A percentile compares a stretch with the other conserved stretches of the same genome.
These are phyloP conservation scores for Eupithecia subumbrata DNA, from an alignment of 2,888 invertebrate species.

Conservation along the genomic window DNA sequence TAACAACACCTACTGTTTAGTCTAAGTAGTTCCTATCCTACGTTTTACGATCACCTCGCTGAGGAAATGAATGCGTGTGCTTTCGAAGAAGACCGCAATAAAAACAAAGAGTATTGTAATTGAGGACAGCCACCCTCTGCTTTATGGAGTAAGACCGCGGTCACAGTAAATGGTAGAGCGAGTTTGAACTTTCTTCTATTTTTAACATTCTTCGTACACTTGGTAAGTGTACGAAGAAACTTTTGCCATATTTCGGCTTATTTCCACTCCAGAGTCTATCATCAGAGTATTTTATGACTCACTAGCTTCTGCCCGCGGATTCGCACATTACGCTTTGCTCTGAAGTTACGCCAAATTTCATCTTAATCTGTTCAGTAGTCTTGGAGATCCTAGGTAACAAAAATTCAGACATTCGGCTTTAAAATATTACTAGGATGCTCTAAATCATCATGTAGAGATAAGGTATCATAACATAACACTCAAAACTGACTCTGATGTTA, in stretches of 20 bases:
- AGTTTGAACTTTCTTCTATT: not conserved
- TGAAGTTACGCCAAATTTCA: too few relatives aligned
- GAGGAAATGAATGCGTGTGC: slow-evolving; percentile 33
- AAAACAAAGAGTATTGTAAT: slow-evolving; percentile 73
- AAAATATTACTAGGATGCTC: too few relatives aligned
- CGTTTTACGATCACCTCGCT: slow-evolving; percentile 37
- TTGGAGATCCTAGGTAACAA: too few relatives aligned
- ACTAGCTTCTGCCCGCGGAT: too few relatives aligned
- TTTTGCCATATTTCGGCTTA: not conserved
- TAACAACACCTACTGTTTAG: not conserved
- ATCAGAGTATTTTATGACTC: too few relatives aligned
- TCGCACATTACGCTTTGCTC: too few relatives aligned
- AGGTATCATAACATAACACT: too few relatives aligned
- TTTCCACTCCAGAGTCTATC: not conserved
- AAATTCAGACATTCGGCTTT: too few relatives aligned
- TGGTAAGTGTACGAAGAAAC: not conserved
- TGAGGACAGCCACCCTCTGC: slow-evolving; percentile 63
- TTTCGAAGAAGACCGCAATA: slow-evolving; percentile 68
- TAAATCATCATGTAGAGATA: too few relatives aligned
- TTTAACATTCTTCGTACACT: not conserved
- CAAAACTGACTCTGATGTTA: not conserved
- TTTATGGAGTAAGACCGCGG: slow-evolving; percentile 41
- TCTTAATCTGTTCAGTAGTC: too few relatives aligned
- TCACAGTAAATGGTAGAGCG: slow-evolving; percentile 17
- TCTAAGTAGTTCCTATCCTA: slow-evolving; percentile 13